A percentile compares a stretch with the other conserved stretches of the same genome.
These are phyloP conservation scores for Malurus elegans DNA, from an alignment of 2,113 vertebrate species.

Conservation along the genomic window DNA sequence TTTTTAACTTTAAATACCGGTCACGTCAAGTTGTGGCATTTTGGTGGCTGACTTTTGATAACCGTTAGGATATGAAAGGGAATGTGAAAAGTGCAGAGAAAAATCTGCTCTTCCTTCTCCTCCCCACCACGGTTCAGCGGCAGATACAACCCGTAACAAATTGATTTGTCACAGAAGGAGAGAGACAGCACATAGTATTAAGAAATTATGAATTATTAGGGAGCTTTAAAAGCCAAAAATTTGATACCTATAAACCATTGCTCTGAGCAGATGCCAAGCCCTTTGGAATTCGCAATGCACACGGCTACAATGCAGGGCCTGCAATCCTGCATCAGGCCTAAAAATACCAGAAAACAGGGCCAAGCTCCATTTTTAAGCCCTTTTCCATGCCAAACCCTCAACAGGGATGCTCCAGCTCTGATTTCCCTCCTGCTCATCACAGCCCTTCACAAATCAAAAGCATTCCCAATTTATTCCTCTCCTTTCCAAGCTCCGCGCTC, in stretches of 20 bases:
- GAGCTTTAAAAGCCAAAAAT: neutral
- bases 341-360: neutral
- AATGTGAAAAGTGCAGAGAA: neutral
- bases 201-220: conserved; percentile 46
- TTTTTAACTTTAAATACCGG: neutral
- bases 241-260: neutral
- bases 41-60: conserved; percentile 21
- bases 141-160: neutral
- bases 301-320: accelerated
- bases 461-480: neutral
- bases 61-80: neutral
- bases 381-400: neutral
- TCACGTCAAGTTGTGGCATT: neutral
- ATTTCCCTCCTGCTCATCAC: neutral
- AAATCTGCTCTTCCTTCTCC: neutral
- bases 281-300: neutral
- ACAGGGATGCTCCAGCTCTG: neutral
- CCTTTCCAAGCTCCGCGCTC: neutral
- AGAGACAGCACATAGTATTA: neutral
- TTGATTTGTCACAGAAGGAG: conserved; percentile 16
- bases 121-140: neutral
- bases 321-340: neutral
- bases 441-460: neutral
- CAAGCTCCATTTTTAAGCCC: neutral
- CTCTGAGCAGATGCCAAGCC: neutral